Conservation (phyloP, 1,140 invertebrate genomes). For the Prorops nasuta region DNA sequence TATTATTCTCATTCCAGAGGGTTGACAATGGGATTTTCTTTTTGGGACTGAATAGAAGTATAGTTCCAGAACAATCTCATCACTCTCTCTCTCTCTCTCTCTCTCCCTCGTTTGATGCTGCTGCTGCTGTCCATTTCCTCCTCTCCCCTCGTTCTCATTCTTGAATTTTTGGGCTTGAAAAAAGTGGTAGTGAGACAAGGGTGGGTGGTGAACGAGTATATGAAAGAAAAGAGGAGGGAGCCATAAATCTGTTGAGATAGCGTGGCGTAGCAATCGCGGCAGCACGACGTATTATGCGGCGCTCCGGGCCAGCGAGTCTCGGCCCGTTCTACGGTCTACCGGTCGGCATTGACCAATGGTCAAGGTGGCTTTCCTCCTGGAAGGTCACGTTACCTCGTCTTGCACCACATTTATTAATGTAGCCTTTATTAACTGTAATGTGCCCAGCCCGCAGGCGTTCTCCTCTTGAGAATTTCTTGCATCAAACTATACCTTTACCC, state of each 20-base stretch:
- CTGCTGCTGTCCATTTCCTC: too few species aligned
- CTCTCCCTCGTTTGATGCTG: constrained; percentile 3
- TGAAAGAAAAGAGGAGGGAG: neutral
- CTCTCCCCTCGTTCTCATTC: too few species aligned
- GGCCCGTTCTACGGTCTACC: too few species aligned
- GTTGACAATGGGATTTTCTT: constrained; percentile 21
- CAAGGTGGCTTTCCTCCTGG: constrained; percentile 15
- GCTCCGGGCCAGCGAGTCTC: too few species aligned
- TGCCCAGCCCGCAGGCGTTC: too few species aligned
- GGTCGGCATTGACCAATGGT: constrained; percentile 24
- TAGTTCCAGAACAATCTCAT: too few species aligned
- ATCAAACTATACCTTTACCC: too few species aligned
- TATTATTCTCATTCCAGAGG: constrained; percentile 12
- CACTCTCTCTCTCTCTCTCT: constrained; percentile 13
- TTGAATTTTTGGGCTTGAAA: too few species aligned
- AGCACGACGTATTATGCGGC: constrained; percentile 3
- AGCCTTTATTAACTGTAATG: neutral
- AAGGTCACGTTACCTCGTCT: constrained; percentile 16
- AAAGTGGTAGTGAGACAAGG: too few species aligned
- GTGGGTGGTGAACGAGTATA: too few species aligned
- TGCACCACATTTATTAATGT: constrained; percentile 9
- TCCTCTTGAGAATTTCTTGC: too few species aligned
- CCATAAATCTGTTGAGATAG: constrained; percentile 34
- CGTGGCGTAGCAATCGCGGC: constrained; percentile 13
- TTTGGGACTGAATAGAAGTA: too few species aligned